Evolutionary conservation across 1,140 invertebrate species (phyloP).

Genomic region (Scaptomyza pallida): DNA sequence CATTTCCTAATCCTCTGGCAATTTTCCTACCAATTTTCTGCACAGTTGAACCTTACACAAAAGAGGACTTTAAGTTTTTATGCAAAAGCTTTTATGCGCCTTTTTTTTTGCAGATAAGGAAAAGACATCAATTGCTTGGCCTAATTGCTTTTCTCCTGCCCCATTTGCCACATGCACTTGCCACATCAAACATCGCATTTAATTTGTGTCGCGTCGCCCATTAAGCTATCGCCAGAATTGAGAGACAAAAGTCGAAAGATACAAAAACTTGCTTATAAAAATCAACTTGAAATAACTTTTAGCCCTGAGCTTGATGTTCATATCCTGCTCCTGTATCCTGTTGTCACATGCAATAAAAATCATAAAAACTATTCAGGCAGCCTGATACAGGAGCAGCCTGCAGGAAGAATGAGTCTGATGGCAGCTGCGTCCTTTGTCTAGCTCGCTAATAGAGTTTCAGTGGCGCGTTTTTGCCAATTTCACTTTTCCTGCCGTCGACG

Average conservation of each 20-base stretch:
- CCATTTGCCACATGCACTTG: constrained; percentile 23
- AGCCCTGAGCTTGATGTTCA: constrained; percentile 39
- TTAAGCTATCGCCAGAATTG: constrained; percentile 63
- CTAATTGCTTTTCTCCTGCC: constrained; percentile 31
- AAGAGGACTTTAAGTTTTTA: constrained; percentile 14
- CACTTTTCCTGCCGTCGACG: constrained; percentile 55
- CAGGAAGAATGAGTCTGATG: neutral
- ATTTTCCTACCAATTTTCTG: constrained; percentile 28
- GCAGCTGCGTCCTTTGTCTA: constrained; percentile 59
- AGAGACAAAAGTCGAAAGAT: constrained; percentile 42
- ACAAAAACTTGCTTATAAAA: constrained; percentile 36
- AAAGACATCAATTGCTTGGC: constrained; percentile 36
- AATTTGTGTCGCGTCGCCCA: constrained; percentile 63
- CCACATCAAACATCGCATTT: constrained; percentile 49
- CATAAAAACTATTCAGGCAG: constrained; percentile 73
- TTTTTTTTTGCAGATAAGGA: constrained; percentile 24
- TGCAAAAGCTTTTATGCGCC: neutral
- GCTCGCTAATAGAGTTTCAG: constrained; percentile 71
- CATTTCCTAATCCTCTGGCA: constrained; percentile 33
- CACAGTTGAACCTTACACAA: constrained; percentile 17
- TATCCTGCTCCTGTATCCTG: constrained; percentile 41
- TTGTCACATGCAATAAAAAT: constrained; percentile 78
- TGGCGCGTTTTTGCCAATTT: constrained; percentile 71
- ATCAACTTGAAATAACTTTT: constrained; percentile 43
- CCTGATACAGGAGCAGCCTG: neutral